A percentile compares a stretch with the other conserved stretches of the same genome.
Evolutionary conservation across 2,888 invertebrate genomes (phyloP).

Genomic region (Poecilus cupreus): DNA sequence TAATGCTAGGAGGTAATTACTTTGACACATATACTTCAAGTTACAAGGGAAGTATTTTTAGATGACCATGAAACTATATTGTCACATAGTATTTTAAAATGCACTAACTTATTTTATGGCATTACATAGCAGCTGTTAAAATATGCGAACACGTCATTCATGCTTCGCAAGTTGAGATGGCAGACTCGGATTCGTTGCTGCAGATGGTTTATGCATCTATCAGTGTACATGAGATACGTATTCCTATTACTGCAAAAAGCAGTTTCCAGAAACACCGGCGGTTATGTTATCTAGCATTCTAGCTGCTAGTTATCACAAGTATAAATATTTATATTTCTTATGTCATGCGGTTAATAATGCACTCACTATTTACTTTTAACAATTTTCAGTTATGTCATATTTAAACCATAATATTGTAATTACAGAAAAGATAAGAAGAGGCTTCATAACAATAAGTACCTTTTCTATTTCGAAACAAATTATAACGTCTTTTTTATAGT

Average conservation of each 20-base stretch:
- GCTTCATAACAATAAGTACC: no score
- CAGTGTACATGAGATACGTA: background rate
- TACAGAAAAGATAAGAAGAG: no score
- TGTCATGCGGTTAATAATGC: slow-evolving; percentile 7
- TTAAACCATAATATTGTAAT: background rate
- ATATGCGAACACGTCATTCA: slow-evolving; percentile 16
- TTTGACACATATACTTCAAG: slow-evolving; percentile 7
- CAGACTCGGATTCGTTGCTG: background rate
- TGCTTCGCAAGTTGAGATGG: background rate
- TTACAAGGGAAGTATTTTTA: slow-evolving; percentile 44
- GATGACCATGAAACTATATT: slow-evolving; percentile 48
- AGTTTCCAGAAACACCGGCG: background rate
- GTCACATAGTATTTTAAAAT: slow-evolving; percentile 37
- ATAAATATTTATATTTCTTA: slow-evolving; percentile 10
- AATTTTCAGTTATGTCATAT: background rate
- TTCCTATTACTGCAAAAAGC: background rate
- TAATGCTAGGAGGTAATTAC: slow-evolving; percentile 5
- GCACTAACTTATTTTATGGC: slow-evolving; percentile 44
- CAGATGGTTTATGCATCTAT: background rate
- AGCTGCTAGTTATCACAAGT: background rate
- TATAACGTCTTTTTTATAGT: no score
- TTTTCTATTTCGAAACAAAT: no score
- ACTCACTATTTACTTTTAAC: background rate
- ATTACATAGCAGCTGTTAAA: slow-evolving; percentile 1
- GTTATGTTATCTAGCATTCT: background rate